Base-by-base conservation (phyloP, 2,797 vertebrate genomes). In the Dendrocincla tyrannina region DNA sequence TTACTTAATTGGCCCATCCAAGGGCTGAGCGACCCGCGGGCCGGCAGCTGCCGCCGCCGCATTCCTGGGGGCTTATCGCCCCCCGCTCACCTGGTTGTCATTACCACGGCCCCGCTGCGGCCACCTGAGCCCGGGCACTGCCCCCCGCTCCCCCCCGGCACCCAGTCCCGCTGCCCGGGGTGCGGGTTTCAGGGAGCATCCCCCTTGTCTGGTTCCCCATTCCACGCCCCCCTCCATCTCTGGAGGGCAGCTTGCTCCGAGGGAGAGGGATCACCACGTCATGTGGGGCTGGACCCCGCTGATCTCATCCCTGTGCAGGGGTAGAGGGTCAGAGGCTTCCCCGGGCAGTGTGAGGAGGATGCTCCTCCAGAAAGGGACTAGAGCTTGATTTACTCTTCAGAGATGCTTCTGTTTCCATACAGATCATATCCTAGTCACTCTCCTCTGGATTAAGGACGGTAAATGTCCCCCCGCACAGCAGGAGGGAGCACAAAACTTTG, bases 1-100 rank as follows among this genome's bases (percentile, higher is more conserved):
- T 97, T 96, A 96, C 95, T 97, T 95, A 95, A 96, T 97, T 96
- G 94, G 94, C 86, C 94, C 94, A 59, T 96, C 96, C 96, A 95
- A 89, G 67, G 84, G 67, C 94, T 81, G 88, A 91, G 77, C 10
- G 10, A 89, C 58, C 84, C 7, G 14, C 2, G 22, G 85, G 78
- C 91, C 76, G 4, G 70, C 95, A 91, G 96, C 79, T 44, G 79
- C 91, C 72, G 91, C 90, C 10, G 62, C 89, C 39, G 12, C 96
- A 97, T 97, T 97, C 96, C 93, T 94, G 55, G 72, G 69, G 60
- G 66, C 93, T 97, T 94, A 96, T 94, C 68, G 7, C 78, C 25
- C 3, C 55, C 70, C 5, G 10, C 93, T 96, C 95, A 92, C 96
- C 96, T 95, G 95, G 73, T 88, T 95, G 93, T 88, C 92, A 94